phyloP scores from a whole-genome alignment of 1,140 invertebrate species.

The Drosophila bocqueti region DNA sequence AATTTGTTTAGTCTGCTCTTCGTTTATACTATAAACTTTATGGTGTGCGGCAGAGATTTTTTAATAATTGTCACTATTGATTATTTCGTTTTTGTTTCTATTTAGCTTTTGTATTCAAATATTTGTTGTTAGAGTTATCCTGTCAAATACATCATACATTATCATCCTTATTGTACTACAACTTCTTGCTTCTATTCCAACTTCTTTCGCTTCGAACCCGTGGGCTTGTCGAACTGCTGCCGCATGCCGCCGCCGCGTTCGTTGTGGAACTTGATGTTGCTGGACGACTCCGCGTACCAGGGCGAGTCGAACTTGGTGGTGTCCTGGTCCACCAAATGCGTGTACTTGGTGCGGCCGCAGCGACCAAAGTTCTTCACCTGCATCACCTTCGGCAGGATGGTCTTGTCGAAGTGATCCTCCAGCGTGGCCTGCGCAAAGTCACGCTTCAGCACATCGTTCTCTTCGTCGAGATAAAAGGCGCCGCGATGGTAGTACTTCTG shows the following conservation, averaged over 20 bases:
- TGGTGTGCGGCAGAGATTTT: neutral
- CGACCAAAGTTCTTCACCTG: constrained; percentile 99
- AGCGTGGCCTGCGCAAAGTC: constrained; percentile 98
- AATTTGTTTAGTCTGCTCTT: neutral
- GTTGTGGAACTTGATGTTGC: constrained; percentile 95
- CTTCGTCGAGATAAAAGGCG: constrained; percentile 98
- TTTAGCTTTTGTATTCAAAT: constrained; percentile 1
- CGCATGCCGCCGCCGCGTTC: constrained; percentile 98
- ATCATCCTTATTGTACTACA: neutral
- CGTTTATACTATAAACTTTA: neutral
- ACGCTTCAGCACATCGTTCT: constrained; percentile 96
- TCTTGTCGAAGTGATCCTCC: constrained; percentile 99
- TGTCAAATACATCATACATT: constrained; percentile 31
- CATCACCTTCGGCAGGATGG: constrained; percentile 99
- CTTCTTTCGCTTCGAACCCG: constrained; percentile 89
- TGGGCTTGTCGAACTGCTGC: constrained; percentile 95
- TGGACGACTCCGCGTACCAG: constrained; percentile 95
- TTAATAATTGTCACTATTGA: neutral
- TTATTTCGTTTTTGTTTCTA: constrained; percentile 1
- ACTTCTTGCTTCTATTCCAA: constrained; percentile 51
- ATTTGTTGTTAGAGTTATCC: constrained; percentile 2
- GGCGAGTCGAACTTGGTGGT: constrained; percentile 99
- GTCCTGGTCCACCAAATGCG: constrained; percentile 99
- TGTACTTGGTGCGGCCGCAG: constrained; percentile 99
- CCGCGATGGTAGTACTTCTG: constrained; percentile 99